Evolutionary conservation across 1,140 invertebrate species (phyloP).

Genomic region (Alviniconcha marisindica): DNA sequence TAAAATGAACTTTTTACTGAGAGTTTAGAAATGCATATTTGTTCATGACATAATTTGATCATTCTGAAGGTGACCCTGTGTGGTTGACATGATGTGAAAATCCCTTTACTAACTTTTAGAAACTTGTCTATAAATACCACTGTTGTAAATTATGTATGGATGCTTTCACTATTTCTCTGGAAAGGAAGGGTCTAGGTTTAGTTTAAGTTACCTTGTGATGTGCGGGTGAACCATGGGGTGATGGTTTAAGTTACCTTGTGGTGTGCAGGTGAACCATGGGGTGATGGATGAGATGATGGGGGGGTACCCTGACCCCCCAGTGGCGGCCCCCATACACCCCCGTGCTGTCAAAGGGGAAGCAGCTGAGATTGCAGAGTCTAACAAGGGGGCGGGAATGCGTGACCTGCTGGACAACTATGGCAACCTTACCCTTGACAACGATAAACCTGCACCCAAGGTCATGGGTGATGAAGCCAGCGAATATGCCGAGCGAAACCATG

Average conservation of each 20-base stretch:
- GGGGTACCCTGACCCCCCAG: slow-evolving; percentile 63
- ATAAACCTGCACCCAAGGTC: slow-evolving; percentile 50
- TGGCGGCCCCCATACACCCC: slow-evolving; percentile 58
- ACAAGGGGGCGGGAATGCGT: slow-evolving; percentile 68
- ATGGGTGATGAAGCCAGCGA: slow-evolving; percentile 67
- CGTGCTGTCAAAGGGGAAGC: slow-evolving; percentile 61
- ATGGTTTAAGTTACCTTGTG: no score
- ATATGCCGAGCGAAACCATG: slow-evolving; percentile 68
- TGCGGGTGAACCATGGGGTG: no score
- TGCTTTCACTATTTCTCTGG: no score
- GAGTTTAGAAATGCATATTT: no score
- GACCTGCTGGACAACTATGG: slow-evolving; percentile 71
- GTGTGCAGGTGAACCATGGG: slow-evolving; percentile 57
- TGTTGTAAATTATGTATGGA: no score
- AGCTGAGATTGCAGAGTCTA: slow-evolving; percentile 59
- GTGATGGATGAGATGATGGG: slow-evolving; percentile 66
- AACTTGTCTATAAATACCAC: no score
- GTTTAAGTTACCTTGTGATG: background rate
- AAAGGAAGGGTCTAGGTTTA: no score
- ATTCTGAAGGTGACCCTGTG: no score
- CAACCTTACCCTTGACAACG: slow-evolving; percentile 44
- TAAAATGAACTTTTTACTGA: no score
- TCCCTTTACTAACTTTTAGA: no score
- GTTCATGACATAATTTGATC: no score
- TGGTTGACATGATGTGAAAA: no score